Percentiles rank a stretch among this genome's conserved stretches.
These are phyloP conservation scores for Casuarius casuarius DNA, from an alignment of 2,113 vertebrate species.

Conservation along the genomic window DNA sequence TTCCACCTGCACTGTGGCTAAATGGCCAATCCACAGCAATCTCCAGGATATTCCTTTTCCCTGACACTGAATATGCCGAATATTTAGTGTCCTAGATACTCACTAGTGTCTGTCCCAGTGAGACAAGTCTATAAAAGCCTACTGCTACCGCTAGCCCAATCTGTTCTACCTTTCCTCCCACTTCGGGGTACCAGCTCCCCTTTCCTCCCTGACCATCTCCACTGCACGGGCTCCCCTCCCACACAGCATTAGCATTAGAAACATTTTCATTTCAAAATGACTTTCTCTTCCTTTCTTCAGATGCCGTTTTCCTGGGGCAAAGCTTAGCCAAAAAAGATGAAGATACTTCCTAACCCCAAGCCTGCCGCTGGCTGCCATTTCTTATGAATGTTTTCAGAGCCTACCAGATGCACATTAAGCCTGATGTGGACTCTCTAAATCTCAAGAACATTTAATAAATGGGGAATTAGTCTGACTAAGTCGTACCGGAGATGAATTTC, in stretches of 20 bases:
- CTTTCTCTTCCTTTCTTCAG: background rate
- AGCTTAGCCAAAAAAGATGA: background rate
- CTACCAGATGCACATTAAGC: constrained; percentile 45
- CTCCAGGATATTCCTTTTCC: background rate
- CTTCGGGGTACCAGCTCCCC: background rate
- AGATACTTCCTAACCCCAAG: background rate
- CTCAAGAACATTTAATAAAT: constrained; percentile 68
- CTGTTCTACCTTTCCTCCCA: background rate
- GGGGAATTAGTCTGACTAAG: constrained; percentile 57
- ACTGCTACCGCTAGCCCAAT: background rate
- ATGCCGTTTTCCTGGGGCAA: background rate
- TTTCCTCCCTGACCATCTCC: background rate
- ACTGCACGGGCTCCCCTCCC: background rate
- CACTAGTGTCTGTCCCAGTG: background rate
- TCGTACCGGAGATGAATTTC: constrained; percentile 56
- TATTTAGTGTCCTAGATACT: background rate
- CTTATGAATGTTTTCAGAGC: background rate
- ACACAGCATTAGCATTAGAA: background rate
- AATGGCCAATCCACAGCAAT: background rate
- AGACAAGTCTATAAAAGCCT: background rate
- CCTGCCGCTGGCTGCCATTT: background rate
- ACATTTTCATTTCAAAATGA: background rate
- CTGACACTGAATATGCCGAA: background rate
- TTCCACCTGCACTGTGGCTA: background rate
- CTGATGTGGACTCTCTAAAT: constrained; percentile 52